Evolutionary conservation across 2,797 vertebrate genomes (phyloP), one percentile per base, ranked within the genome.

Genomic region (Spinibarbus caldwelli): DNA sequence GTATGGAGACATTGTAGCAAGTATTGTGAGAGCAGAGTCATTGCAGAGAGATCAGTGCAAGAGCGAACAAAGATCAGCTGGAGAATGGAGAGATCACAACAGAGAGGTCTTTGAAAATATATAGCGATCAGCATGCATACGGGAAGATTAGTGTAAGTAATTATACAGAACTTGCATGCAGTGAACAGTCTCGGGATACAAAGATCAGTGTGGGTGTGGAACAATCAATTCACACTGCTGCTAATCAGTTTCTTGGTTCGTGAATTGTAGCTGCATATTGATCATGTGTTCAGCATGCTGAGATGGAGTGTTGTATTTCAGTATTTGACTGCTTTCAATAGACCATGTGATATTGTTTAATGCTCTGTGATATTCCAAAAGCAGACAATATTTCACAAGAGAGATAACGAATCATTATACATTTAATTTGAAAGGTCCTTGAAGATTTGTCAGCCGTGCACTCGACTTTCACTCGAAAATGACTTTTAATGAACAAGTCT

Each of bases 221-320:
- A 85, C 71, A 80, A 85, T 85, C 84, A 85, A 85, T 85, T 85
- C 84, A 85, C 77, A 85, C 68, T 72, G 68, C 54, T 62, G 41
- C 84, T 85, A 80, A 85, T 85, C 84, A 79, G 67, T 80, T 85
- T 79, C 84, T 80, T 85, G 77, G 41, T 80, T 73, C 23, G 17
- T 80, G 84, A 80, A 73, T 80, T 78, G 77, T 73, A 80, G 84
- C 84, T 79, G 77, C 77, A 85, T 80, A 85, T 73, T 85, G 77
- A 80, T 85, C 68, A 80, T 72, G 77, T 49, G 67, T 80, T 80
- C 77, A 72, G 77, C 68, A 80, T 62, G 23, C 77, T 64, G 34
- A 59, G 68, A 85, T 70, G 47, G 26, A 72, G 77, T 79, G 64
- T 70, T 71, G 66, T 14, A 71, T 84, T 49, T 64, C 52, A 85